phyloP scores from a whole-genome alignment of 2,888 invertebrate genomes.

The Heliconius hortense region DNA sequence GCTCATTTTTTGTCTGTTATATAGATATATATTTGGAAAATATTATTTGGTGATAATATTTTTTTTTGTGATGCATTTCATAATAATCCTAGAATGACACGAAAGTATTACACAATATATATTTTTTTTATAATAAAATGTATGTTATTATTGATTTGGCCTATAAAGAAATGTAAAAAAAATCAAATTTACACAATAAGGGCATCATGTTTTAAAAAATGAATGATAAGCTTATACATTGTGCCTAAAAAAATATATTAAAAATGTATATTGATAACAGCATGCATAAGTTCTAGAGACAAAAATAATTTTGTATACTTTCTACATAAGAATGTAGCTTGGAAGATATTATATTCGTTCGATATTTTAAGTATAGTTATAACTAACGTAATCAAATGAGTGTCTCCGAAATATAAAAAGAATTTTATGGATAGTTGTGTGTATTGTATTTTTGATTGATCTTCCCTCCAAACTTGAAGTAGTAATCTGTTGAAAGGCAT shows the following conservation, averaged over 20 bases:
- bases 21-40: too few relatives aligned
- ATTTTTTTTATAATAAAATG: neutral
- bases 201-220: neutral
- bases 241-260: conserved; percentile 3
- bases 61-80: neutral
- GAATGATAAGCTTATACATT: neutral
- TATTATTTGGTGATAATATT: too few relatives aligned
- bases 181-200: neutral
- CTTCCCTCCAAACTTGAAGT: conserved; percentile 22
- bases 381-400: neutral
- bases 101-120: neutral
- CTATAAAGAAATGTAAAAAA: neutral
- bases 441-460: conserved; percentile 12
- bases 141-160: neutral
- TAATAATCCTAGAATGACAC: neutral
- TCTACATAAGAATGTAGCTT: neutral
- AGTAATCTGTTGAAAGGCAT: conserved; percentile 47
- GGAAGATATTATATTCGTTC: neutral
- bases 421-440: conserved; percentile 1
- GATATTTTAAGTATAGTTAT: conserved; percentile 11
- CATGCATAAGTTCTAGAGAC: neutral
- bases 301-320: conserved; percentile 3
- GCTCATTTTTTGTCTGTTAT: too few relatives aligned
- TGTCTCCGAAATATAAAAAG: conserved; percentile 11
- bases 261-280: neutral